phyloP scores from a whole-genome alignment of 2,888 invertebrate genomes.

The Didymodactylos carnosus region DNA sequence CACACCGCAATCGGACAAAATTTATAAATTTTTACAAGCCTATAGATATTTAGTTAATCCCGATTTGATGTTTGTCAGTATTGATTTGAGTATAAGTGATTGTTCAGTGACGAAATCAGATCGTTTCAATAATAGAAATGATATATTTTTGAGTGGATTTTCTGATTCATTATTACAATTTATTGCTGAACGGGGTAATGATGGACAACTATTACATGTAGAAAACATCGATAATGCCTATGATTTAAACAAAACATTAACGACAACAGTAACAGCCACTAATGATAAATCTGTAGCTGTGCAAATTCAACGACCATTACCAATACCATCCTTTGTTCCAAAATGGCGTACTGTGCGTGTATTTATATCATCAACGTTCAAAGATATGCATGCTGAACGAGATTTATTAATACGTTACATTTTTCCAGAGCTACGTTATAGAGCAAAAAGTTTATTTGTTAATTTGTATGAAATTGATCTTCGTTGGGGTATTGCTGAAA shows the following conservation, averaged over 20 bases:
- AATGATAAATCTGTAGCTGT: no score
- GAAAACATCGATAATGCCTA: slow-evolving; percentile 36
- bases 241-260: slow-evolving; percentile 5
- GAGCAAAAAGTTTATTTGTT: slow-evolving; percentile 27
- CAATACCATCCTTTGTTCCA: background rate
- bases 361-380: slow-evolving; percentile 38
- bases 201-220: slow-evolving; percentile 31
- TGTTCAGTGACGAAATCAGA: slow-evolving; percentile 20
- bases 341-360: slow-evolving; percentile 33
- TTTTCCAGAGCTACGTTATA: slow-evolving; percentile 34
- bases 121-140: slow-evolving; percentile 26
- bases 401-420: slow-evolving; percentile 35
- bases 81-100: slow-evolving; percentile 16
- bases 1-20: background rate
- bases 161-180: slow-evolving; percentile 36
- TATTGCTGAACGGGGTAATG: slow-evolving; percentile 34
- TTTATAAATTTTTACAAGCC: slow-evolving; percentile 22
- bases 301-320: background rate
- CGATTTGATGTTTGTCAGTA: slow-evolving; percentile 29
- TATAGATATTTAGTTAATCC: slow-evolving; percentile 31
- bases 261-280: no score
- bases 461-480: slow-evolving; percentile 23
- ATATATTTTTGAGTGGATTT: slow-evolving; percentile 33
- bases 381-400: slow-evolving; percentile 38
- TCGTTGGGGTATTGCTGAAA: slow-evolving; percentile 25